These are phyloP conservation scores for Choristoneura fumiferana DNA, from an alignment of 1,140 invertebrate genomes.

Conservation along the genomic window DNA sequence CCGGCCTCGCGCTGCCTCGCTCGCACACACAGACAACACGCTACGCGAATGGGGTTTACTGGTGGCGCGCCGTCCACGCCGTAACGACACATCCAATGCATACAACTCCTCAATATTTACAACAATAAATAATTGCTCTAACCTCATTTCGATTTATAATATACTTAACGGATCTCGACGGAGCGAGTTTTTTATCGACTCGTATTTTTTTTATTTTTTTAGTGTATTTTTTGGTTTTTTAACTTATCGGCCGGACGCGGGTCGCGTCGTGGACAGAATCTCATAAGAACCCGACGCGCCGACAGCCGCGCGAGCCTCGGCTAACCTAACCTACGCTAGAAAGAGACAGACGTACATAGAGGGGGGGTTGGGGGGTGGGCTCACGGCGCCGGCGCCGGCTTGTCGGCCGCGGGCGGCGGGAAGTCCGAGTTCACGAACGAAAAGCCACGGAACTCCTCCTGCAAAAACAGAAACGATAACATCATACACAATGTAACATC, in stretches of 20 bases:
- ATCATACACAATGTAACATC: too few species aligned
- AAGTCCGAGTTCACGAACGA: conserved; percentile 97
- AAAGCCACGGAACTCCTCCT: conserved; percentile 98
- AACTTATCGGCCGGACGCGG: not conserved
- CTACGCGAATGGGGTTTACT: conserved; percentile 55
- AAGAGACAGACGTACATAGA: not conserved
- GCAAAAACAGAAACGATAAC: conserved; percentile 49
- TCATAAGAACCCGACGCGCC: conserved; percentile 46
- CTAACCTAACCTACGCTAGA: conserved; percentile 3
- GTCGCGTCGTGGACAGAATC: conserved; percentile 42
- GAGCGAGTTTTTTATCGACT: too few species aligned
- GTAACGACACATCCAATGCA: conserved; percentile 16
- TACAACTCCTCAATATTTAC: conserved; percentile 47
- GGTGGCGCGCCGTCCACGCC: conserved; percentile 26
- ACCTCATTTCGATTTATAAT: conserved; percentile 22
- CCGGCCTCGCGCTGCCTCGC: too few species aligned
- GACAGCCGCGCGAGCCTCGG: conserved; percentile 49
- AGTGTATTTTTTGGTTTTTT: not conserved
- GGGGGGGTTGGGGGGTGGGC: conserved; percentile 21
- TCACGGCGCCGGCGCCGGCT: conserved; percentile 52
- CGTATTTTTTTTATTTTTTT: too few species aligned
- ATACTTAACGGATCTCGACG: not conserved
- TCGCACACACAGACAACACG: conserved; percentile 33
- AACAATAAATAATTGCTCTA: conserved; percentile 50
- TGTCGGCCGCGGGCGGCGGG: conserved; percentile 82